Conservation (phyloP, 35 echinoderm and acorn worm genomes). For the Diadema setosum region DNA sequence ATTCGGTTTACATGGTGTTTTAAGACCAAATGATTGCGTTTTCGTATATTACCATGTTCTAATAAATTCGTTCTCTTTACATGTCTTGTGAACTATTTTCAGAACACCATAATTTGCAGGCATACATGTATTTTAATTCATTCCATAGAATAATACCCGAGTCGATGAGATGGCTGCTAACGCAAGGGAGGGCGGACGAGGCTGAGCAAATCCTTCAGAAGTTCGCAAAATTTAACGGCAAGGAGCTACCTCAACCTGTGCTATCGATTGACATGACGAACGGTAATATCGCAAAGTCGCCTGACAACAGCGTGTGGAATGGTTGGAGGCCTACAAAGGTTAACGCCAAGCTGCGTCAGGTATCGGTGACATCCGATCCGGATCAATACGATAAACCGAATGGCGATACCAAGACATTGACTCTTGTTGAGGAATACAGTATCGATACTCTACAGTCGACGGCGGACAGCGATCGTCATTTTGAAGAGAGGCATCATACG, state of each 20-base stretch:
- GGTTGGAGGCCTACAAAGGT: neutral
- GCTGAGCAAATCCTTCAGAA: slow-evolving; percentile 46
- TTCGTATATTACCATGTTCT: no score
- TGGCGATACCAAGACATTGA: slow-evolving; percentile 7
- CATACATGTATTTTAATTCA: neutral
- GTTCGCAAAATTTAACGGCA: slow-evolving; percentile 53
- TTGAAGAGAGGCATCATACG: neutral
- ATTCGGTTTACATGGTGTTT: no score
- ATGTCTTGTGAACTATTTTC: no score
- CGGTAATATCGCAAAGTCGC: neutral
- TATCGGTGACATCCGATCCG: neutral
- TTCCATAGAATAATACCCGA: slow-evolving; percentile 51
- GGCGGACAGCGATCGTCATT: neutral
- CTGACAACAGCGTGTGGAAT: neutral
- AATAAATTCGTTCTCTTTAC: no score
- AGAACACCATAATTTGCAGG: no score
- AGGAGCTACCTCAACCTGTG: neutral
- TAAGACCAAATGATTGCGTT: no score
- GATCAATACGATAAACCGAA: neutral
- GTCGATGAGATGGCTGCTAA: slow-evolving; percentile 56
- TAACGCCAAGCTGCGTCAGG: neutral
- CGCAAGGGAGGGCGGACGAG: slow-evolving; percentile 18
- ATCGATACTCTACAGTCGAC: neutral
- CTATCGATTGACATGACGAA: neutral
- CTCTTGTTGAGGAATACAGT: neutral